Conservation (phyloP, 30 jellyfish, hydroid and myxozoan species). For the Aurelia sp. region DNA sequence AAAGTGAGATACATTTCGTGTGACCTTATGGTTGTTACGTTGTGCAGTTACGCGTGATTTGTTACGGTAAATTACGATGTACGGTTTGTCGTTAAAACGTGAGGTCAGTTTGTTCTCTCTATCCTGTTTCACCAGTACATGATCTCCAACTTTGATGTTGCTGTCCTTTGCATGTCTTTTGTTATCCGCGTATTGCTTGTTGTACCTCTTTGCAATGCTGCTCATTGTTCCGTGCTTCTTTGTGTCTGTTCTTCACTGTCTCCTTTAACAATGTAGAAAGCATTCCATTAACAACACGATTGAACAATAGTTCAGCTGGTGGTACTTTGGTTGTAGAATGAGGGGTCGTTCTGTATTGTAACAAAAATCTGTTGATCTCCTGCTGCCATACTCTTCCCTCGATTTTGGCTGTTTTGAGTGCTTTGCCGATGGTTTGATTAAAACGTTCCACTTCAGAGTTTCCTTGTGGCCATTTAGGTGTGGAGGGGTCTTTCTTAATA, state of each 20-base stretch:
- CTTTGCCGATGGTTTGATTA: slow-evolving; percentile 22
- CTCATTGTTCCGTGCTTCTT: slow-evolving; percentile 8
- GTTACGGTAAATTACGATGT: slow-evolving; percentile 5
- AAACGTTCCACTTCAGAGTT: slow-evolving; percentile 36
- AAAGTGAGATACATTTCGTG: slow-evolving; percentile 41
- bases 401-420: slow-evolving; percentile 19
- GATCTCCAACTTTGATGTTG: slow-evolving; percentile 40
- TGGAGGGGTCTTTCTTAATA: neutral
- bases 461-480: slow-evolving; percentile 43
- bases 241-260: slow-evolving; percentile 3
- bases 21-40: slow-evolving; percentile 18
- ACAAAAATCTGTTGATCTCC: slow-evolving; percentile 14
- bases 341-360: slow-evolving; percentile 41
- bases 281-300: slow-evolving; percentile 11
- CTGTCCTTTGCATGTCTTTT: neutral
- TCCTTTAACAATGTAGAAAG: slow-evolving; percentile 8
- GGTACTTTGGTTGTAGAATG: slow-evolving; percentile 37
- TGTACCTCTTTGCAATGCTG: slow-evolving; percentile 21
- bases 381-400: slow-evolving; percentile 54
- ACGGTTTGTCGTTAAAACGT: slow-evolving; percentile 1
- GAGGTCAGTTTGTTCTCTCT: slow-evolving; percentile 30
- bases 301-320: slow-evolving; percentile 59
- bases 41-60: slow-evolving; percentile 49
- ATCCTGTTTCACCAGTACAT: slow-evolving; percentile 23
- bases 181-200: slow-evolving; percentile 34